Percentiles rank a stretch among this genome's conserved stretches.
Conservation (phyloP, 2,113 vertebrate species). For the Typhlomys cinereus region DNA sequence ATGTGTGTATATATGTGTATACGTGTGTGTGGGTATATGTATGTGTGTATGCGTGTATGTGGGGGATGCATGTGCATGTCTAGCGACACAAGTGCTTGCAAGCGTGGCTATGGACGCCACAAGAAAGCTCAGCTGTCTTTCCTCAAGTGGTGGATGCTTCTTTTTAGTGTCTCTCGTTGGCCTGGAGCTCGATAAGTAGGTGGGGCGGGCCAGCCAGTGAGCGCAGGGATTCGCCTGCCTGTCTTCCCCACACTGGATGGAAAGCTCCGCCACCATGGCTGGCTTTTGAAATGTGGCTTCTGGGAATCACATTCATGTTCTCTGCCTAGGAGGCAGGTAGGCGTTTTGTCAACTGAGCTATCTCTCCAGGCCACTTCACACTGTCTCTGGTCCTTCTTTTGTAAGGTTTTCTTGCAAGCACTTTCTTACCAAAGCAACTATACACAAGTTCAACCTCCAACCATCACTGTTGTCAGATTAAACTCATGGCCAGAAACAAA, state of each 20-base stretch:
- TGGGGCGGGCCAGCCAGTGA: neutral
- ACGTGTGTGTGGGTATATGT: too few species aligned
- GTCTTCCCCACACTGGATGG: neutral
- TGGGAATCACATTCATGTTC: neutral
- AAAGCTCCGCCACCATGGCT: neutral
- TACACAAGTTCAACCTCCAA: neutral
- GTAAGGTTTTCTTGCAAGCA: neutral
- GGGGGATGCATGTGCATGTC: too few species aligned
- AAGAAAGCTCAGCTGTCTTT: neutral
- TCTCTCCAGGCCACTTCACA: neutral
- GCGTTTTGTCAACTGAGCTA: neutral
- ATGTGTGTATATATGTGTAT: neutral
- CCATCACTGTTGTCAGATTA: neutral
- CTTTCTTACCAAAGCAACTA: neutral
- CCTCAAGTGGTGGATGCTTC: neutral
- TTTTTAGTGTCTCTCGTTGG: neutral
- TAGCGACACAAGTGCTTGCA: too few species aligned
- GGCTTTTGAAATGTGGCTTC: neutral
- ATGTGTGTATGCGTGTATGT: too few species aligned
- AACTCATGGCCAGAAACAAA: constrained; percentile 12
- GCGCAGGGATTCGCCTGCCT: neutral
- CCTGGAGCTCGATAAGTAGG: neutral
- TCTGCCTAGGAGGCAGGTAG: neutral
- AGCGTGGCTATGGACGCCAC: too few species aligned
- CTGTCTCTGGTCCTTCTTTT: neutral